Percentiles rank a stretch among this genome's conserved stretches.
These are phyloP conservation scores for Drosophila subquinaria DNA, from an alignment of 2,888 invertebrate species.

Conservation along the genomic window DNA sequence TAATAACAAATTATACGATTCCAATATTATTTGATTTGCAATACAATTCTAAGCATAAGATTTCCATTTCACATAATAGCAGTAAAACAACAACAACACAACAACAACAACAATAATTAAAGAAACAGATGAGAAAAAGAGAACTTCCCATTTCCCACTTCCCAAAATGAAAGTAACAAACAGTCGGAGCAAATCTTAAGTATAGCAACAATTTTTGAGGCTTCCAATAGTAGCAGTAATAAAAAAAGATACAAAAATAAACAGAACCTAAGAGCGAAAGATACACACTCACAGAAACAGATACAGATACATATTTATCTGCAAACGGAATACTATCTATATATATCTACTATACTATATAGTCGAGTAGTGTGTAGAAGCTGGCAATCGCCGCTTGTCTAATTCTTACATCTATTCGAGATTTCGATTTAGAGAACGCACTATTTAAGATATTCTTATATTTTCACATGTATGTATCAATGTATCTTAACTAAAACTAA, in stretches of 20 bases:
- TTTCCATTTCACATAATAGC: constrained; percentile 64
- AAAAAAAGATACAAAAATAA: constrained; percentile 2
- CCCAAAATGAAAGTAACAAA: not conserved
- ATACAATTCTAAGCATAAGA: constrained; percentile 69
- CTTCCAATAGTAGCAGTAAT: constrained; percentile 63
- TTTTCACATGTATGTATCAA: constrained; percentile 40
- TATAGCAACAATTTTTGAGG: constrained; percentile 66
- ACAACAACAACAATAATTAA: constrained; percentile 6
- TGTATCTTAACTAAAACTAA: constrained; percentile 28
- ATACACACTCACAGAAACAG: constrained; percentile 2
- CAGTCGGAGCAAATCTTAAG: constrained; percentile 33
- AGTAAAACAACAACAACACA: constrained; percentile 27
- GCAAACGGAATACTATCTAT: constrained; percentile 14
- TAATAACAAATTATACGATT: constrained; percentile 39
- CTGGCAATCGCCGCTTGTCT: constrained; percentile 18
- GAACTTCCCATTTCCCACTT: not conserved
- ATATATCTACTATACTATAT: constrained; percentile 12
- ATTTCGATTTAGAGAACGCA: constrained; percentile 16
- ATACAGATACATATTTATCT: not conserved
- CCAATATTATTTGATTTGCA: constrained; percentile 62
- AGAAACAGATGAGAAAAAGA: not conserved
- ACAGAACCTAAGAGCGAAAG: constrained; percentile 2
- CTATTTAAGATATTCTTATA: constrained; percentile 29
- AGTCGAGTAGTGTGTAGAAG: constrained; percentile 37
- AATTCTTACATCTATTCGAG: constrained; percentile 26